These are phyloP conservation scores for Tetropium fuscum DNA, from an alignment of 2,888 invertebrate genomes.

Conservation along the genomic window DNA sequence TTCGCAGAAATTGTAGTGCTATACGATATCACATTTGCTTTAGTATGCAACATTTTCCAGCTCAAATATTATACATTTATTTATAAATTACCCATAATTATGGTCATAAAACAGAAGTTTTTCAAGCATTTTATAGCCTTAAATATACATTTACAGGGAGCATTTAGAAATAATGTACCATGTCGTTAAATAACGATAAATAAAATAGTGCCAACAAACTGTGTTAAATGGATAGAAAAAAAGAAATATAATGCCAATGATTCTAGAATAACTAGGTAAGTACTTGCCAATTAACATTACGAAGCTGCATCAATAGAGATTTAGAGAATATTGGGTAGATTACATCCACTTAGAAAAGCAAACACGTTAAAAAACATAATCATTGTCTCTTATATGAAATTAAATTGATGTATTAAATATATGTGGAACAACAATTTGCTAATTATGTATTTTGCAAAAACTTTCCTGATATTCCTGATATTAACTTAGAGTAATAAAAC, in stretches of 20 bases:
- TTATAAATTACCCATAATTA: slow-evolving; percentile 53
- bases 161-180: slow-evolving; percentile 8
- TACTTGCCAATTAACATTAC: neutral
- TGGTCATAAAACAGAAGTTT: slow-evolving; percentile 46
- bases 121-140: slow-evolving; percentile 33
- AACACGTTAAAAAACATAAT: too few relatives aligned
- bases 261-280: too few relatives aligned
- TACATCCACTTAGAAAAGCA: too few relatives aligned
- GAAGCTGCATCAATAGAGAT: neutral
- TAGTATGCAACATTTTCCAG: slow-evolving; percentile 30
- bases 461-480: too few relatives aligned
- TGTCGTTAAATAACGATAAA: neutral
- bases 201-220: too few relatives aligned
- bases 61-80: slow-evolving; percentile 42
- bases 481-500: too few relatives aligned
- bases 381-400: too few relatives aligned
- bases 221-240: too few relatives aligned
- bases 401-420: too few relatives aligned
- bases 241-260: too few relatives aligned
- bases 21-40: slow-evolving; percentile 21
- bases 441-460: too few relatives aligned
- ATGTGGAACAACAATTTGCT: too few relatives aligned
- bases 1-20: slow-evolving; percentile 22
- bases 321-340: neutral
- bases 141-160: slow-evolving; percentile 12